Base-by-base conservation (phyloP, 2,888 invertebrate genomes). In the Athalia circularis region DNA sequence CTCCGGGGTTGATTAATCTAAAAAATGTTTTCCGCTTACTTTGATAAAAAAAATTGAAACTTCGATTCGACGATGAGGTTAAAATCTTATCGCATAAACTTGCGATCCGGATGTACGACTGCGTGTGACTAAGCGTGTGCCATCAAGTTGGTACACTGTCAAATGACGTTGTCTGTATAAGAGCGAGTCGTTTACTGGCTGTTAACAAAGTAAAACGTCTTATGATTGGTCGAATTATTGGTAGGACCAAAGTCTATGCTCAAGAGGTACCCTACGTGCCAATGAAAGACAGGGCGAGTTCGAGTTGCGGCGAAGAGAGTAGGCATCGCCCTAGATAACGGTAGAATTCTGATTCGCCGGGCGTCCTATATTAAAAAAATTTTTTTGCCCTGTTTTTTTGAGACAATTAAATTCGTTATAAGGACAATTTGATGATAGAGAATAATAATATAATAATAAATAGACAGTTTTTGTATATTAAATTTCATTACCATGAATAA, bases 291-390 rank as follows among this genome's bases (percentile, higher is more conserved):
- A 59, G 75, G 84, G 86, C 83, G 84, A 85, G 67, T 29, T 29
- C 13, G 52, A 72, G 72, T 50, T n/a, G 67, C 65, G 74, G 54
- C 54, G 59, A 81, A 82, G 82, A 82, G 83, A 86, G 86, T 75
- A 88, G 88, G 87, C 88, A 88, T 88, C 88, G 88, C 88, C 88
- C 88, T 86, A 88, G 88, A 88, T 88, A 88, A 88, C 88, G 88
- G 88, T 88, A 87, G 88, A 87, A 86, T 87, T 85, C 86, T 86
- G 86, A 84, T 62, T 68, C 77, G 77, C 52, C 77, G 77, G 61
- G 77, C 77, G 67, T 72, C 68, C 54, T 68, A 50, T 72, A 29
- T 3, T 13, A 13, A 72, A 72, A 59, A 59, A 57, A 13, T 45
- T 43, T 3, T 54, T 54, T 29, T 29, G 29, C 29, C 29, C 29